Percentiles rank a stretch among this genome's conserved stretches.
Conservation (phyloP, 2,113 vertebrate species). For the Muscicapa adusta region DNA sequence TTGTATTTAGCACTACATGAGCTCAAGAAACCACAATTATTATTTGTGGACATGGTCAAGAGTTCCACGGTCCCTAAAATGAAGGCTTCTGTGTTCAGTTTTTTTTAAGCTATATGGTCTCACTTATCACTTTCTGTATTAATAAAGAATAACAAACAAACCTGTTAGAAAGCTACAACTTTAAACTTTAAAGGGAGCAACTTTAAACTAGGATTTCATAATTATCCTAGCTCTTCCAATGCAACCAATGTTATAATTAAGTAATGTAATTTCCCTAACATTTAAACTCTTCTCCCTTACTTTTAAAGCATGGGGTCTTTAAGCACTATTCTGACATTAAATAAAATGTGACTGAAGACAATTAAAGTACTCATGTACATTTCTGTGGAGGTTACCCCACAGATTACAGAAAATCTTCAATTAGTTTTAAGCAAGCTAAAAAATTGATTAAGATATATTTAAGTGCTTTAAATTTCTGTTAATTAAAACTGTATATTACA, state of each 20-base stretch:
- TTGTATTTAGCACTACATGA: background rate
- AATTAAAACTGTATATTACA: background rate
- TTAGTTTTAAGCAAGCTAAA: background rate
- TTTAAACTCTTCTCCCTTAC: background rate
- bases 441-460: background rate
- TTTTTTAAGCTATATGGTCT: background rate
- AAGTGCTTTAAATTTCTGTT: background rate
- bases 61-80: background rate
- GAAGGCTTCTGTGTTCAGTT: rapidly evolving
- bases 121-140: background rate
- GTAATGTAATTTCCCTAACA: background rate
- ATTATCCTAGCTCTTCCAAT: background rate
- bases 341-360: background rate
- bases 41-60: background rate
- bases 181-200: background rate
- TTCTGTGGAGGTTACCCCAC: background rate
- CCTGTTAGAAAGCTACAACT: background rate
- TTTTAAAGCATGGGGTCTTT: background rate
- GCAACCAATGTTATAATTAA: background rate
- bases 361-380: background rate
- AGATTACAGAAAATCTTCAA: background rate
- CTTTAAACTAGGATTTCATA: background rate
- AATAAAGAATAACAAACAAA: background rate
- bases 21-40: background rate
- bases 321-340: background rate